Base-by-base conservation (phyloP, 2,113 vertebrate genomes). In the Nansenia antarctica region DNA sequence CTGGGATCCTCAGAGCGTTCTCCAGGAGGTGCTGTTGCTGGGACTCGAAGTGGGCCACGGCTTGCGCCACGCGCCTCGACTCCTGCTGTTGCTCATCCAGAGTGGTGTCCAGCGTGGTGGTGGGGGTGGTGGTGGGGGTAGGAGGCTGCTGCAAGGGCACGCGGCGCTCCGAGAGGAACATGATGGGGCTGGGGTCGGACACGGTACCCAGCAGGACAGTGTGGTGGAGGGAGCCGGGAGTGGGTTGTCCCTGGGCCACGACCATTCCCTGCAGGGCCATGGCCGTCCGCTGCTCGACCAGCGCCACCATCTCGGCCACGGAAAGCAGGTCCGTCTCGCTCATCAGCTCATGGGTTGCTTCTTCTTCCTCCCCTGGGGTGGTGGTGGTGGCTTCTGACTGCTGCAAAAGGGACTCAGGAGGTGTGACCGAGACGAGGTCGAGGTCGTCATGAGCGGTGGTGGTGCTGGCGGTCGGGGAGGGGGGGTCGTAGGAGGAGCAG, bases 271-370 rank as follows among this genome's bases (percentile, higher is more conserved):
- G 94, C 67, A 95, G 73, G 0, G 94, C 94, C 90, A 95, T 70
- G 0, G 94, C 94, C 0, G 95, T 90, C 74, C 96, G 89, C 85
- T 92, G 95, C 78, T 98, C 96, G 8, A 98, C 96, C 81, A 95
- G 73, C 0, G 96, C 96, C 74, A 98, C 95, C 96, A 98, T 97
- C 80, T 98, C 95, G 0, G 96, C 96, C 68, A 98, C 96, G 0
- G 96, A 97, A 9, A 97, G 87, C 69, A 96, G 84, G 74, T 97
- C 95, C 0, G 90, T 91, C 72, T 93, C 90, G 9, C 55, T 88
- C 24, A 88, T n/a, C n/a, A n/a, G n/a, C n/a, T n/a, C n/a, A n/a
- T n/a, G n/a, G n/a, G n/a, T n/a, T n/a, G n/a, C 62, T 14, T 82
- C 92, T 34, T 72, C 82, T 0, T 73, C 18, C 9, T 89, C 77